Base-by-base conservation (phyloP, 2,113 vertebrate species). In the Origma solitaria region DNA sequence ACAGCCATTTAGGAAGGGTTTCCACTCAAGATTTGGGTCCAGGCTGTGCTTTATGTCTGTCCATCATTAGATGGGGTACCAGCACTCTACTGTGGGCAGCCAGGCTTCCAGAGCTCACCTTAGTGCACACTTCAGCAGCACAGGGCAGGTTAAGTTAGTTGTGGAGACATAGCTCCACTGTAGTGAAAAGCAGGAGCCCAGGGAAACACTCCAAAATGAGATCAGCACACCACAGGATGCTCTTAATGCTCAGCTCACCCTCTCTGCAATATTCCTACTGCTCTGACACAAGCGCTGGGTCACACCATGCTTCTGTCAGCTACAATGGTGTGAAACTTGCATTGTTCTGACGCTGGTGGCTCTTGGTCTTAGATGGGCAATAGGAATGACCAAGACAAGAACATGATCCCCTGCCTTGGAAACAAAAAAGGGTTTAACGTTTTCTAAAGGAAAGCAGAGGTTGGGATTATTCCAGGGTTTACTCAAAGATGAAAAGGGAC, bases 381-480 rank as follows among this genome's bases (percentile, higher is more conserved):
- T 1, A 22, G 49, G 15, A 57, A 6, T 28, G 75, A 71, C 22
- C 24, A 53, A 65, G 28, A 80, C 58, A 21, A 72, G 16, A 85
- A 76, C 5, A 27, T 1, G 1, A 68, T 40, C 15, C 15, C 2
- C 0, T 71, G 42, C 40, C 27, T 38, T 15, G 2, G 4, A 10
- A 28, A 54, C 22, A 44, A 45, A 38, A n/a, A 37, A 8, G 9
- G 19, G 7, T n/a, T 73, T 60, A 56, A 60, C 9, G 17, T 61
- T 49, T 66, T 79, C 33, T 7, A 19, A 31, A 79, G 75, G 31
- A 69, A 91, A 77, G 7, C 22, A 37, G 33, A 62, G 5, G 6
- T 14, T 66, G 42, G 15, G 8, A 24, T 76, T 71, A 30, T 65
- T 50, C 11, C 17, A 17, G 33, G 10, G 6, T 64, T 80, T 64